phyloP scores from a whole-genome alignment of 2,888 invertebrate species.

The Eilema caniola region DNA sequence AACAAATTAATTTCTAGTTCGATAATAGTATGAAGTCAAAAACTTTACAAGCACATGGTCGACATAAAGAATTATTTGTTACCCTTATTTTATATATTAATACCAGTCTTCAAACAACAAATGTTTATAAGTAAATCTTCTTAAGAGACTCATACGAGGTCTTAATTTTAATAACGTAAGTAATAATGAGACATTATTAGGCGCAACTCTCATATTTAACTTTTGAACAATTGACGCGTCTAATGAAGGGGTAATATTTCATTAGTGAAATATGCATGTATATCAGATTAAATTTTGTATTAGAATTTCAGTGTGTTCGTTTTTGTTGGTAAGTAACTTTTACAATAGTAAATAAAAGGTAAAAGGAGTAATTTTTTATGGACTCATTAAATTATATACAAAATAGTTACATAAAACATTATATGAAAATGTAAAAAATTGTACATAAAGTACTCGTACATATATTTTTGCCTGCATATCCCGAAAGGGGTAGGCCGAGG shows the following conservation, averaged over 20 bases:
- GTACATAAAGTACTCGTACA: too few relatives aligned
- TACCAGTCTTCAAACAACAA: constrained; percentile 31
- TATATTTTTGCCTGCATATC: too few relatives aligned
- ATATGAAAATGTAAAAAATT: too few relatives aligned
- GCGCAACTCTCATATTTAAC: constrained; percentile 75
- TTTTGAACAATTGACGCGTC: constrained; percentile 77
- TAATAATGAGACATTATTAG: constrained; percentile 83
- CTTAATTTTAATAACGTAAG: constrained; percentile 75
- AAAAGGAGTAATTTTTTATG: background rate
- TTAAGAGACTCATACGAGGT: constrained; percentile 40
- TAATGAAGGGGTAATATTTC: constrained; percentile 74
- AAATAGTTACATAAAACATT: too few relatives aligned
- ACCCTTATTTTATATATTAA: background rate
- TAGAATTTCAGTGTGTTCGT: constrained; percentile 11
- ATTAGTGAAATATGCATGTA: constrained; percentile 62
- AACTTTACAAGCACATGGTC: background rate
- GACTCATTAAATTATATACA: too few relatives aligned
- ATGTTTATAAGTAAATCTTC: constrained; percentile 52
- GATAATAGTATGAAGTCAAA: too few relatives aligned
- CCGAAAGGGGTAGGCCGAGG: too few relatives aligned
- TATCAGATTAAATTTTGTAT: constrained; percentile 36
- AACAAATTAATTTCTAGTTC: too few relatives aligned
- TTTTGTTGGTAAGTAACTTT: constrained; percentile 1
- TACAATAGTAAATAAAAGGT: too few relatives aligned
- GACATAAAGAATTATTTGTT: background rate